Conservation (phyloP, 2,888 invertebrate species). For the Euclidia mi region DNA sequence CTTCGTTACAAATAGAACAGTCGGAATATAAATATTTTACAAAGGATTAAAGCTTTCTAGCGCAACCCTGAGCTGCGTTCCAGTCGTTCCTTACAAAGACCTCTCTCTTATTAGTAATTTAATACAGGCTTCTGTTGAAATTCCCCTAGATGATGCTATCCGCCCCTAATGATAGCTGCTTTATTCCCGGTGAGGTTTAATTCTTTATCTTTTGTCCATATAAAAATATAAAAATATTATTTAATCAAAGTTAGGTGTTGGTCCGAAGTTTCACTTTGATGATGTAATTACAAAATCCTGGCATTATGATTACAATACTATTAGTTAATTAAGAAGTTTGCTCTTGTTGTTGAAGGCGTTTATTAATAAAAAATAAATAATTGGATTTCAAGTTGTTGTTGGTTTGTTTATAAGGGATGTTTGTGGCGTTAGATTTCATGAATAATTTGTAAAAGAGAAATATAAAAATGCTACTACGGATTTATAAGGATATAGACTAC, state of each 20-base stretch:
- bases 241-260: constrained; percentile 13
- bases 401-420: no score
- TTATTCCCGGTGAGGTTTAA: constrained; percentile 27
- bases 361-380: no score
- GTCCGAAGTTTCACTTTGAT: background rate
- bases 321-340: background rate
- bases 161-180: constrained; percentile 38
- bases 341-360: no score
- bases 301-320: background rate
- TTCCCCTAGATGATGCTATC: constrained; percentile 25
- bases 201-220: constrained; percentile 42
- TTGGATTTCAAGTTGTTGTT: no score
- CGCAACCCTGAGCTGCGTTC: constrained; percentile 20
- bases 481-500: background rate
- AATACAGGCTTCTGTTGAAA: constrained; percentile 39
- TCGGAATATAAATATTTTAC: background rate
- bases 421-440: no score
- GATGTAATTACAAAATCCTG: background rate
- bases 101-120: constrained; percentile 46
- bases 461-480: background rate
- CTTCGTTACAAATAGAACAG: no score
- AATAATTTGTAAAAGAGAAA: no score
- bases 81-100: constrained; percentile 18
- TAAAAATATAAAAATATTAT: constrained; percentile 32
- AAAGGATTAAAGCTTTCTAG: background rate